Base-by-base conservation (phyloP, 2,113 vertebrate species). In the Cephalophus harveyi region DNA sequence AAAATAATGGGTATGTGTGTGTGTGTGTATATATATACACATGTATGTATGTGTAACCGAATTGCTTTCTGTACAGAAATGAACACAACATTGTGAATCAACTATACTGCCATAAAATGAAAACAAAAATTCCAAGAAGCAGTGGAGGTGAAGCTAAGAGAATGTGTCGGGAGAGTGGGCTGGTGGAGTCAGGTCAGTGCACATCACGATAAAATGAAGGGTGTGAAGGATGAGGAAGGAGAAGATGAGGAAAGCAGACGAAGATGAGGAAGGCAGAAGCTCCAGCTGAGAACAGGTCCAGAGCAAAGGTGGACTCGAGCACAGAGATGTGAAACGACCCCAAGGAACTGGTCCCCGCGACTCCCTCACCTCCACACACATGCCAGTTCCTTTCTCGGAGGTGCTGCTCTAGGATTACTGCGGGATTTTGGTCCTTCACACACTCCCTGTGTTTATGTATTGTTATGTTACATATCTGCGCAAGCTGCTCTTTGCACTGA, bases 381-480 rank as follows among this genome's bases (percentile, higher is more conserved):
- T 25, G 48, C 60, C 30, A 21, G 5, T 15, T 55, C 30, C 84
- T 84, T 36, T 40, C 46, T 23, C n/a, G 40, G 21, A 57, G 54
- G 16, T 33, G 23, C 11, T n/a, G 25, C 28, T 84, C 17, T 5
- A 16, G 28, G 40, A 25, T 87, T 15, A 8, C 16, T 3, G 8
- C 27, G 5, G 2, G 1, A 10, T 43, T 50, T 78, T 10, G 50
- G 17, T 46, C 43, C 43, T 57, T 76, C 60, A 6, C 60, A 27
- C 10, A 30, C 7, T 9, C 33, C 28, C 4, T 36, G 3, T n/a
- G 57, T 8, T 54, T 82, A 3, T 33, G 12, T 11, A 30, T 48
- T 28, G 7, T 71, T 40, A 16, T 8, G 6, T 9, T 15, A 23
- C n/a, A 19, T 12, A 13, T 12, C 30, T 9, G 6, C 1, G 5